These are phyloP conservation scores for Ctenosaura bakeri DNA, from an alignment of 2,797 vertebrate genomes.

Conservation along the genomic window DNA sequence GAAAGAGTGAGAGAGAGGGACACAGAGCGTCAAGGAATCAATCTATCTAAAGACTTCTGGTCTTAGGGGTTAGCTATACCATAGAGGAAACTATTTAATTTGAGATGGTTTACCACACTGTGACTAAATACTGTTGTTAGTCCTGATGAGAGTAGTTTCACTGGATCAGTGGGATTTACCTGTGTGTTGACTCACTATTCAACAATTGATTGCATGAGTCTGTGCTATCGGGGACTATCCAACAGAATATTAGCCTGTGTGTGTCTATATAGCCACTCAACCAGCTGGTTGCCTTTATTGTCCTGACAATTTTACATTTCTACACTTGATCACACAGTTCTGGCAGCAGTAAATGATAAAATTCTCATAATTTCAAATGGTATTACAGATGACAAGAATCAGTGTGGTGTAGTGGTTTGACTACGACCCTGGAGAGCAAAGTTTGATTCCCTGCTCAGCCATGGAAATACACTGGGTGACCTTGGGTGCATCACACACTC, in stretches of 20 bases:
- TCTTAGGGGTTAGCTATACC: background rate
- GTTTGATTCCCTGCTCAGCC: no score
- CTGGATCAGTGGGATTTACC: background rate
- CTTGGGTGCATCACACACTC: no score
- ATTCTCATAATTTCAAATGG: no score
- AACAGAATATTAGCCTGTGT: no score
- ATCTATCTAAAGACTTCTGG: background rate
- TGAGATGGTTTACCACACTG: background rate
- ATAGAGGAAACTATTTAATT: background rate
- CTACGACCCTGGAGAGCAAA: no score
- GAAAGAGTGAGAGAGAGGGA: no score
- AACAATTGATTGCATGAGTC: background rate
- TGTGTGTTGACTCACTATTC: background rate
- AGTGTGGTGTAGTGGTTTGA: no score
- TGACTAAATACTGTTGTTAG: background rate
- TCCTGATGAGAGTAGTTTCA: no score
- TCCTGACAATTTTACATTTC: background rate
- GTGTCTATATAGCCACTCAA: background rate
- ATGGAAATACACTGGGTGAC: no score
- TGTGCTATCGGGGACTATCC: background rate
- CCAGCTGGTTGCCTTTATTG: background rate
- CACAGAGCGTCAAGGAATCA: background rate
- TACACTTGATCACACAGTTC: background rate
- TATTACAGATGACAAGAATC: background rate
- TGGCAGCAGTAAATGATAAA: background rate